Evolutionary conservation across 2,888 invertebrate genomes (phyloP).

Genomic region (Colostygia pectinataria): DNA sequence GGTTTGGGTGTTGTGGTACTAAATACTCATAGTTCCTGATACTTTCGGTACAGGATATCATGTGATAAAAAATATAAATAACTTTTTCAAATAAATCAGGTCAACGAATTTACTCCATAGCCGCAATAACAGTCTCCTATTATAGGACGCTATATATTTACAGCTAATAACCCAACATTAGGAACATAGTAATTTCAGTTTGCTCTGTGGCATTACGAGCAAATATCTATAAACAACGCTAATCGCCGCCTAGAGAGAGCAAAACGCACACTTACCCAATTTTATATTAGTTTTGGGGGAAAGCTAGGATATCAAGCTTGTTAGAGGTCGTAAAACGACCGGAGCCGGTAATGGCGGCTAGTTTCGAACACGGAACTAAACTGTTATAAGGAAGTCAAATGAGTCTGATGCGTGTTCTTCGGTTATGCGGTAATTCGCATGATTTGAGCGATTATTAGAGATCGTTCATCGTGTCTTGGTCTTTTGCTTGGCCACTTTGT

Average conservation of each 20-base stretch:
- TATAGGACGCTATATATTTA: constrained; percentile 12
- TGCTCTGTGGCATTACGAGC: not conserved
- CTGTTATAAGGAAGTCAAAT: constrained; percentile 7
- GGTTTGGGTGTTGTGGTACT: too few species aligned
- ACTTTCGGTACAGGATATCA: too few species aligned
- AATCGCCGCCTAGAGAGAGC: constrained; percentile 15
- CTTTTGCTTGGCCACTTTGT: too few species aligned
- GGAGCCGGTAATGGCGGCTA: not conserved
- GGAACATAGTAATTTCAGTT: not conserved
- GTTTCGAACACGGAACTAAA: not conserved
- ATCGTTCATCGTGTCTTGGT: too few species aligned
- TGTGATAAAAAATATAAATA: too few species aligned
- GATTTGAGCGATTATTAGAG: too few species aligned
- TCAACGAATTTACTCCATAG: not conserved
- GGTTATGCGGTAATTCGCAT: not conserved
- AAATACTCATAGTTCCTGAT: too few species aligned
- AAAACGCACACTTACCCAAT: constrained; percentile 15
- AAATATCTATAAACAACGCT: constrained; percentile 14
- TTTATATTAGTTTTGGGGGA: constrained; percentile 18
- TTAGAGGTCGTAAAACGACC: constrained; percentile 7
- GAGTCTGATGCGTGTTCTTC: constrained; percentile 4
- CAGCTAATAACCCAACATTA: constrained; percentile 8
- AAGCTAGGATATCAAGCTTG: constrained; percentile 8
- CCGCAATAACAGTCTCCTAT: too few species aligned
- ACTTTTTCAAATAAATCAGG: too few species aligned